Evolutionary conservation across 2,888 invertebrate genomes (phyloP), one percentile per base, ranked within the genome.

Genomic region (Scrobipalpa atriplicella): DNA sequence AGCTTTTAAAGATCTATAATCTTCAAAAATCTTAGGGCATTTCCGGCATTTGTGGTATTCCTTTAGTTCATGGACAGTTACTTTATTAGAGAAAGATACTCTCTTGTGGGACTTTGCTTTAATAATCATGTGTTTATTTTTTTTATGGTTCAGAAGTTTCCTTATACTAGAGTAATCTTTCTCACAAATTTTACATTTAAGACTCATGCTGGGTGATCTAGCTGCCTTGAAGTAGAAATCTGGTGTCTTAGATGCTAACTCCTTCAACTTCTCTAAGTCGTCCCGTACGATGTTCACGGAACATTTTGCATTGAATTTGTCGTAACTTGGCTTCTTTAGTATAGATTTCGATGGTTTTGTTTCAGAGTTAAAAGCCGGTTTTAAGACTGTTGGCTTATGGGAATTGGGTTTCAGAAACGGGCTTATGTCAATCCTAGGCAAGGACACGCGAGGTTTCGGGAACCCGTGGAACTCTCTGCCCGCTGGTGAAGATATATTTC

Each of bases 41-140:
- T 91, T 92, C 19, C 88, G 78, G 69, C 92, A 92, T 67, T 84
- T 83, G 54, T 90, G 87, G 66, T 90, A 89, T 66, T 88, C 85
- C 60, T 78, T 82, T 0, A 90, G 77, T 69, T 89, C 86, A 3
- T 92, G 90, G 1, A 92, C 74, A n/a, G 84, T 86, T 0, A 91
- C 82, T 6, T 86, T 79, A 9, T 91, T 88, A 0, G 90, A 89
- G 70, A 92, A 92, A 0, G 90, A 89, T 0, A 92, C 92, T 1
- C 81, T 76, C 60, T 91, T 92, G 60, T 77, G 84, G 0, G 84
- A 74, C 63, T 87, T 89, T 3, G 67, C 71, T 13, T 80, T 66
- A 0, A 86, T 76, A 10, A 90, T 79, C 74, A 85, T 84, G 66
- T 92, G 92, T 47, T 90, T 90, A 5, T 85, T 88, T 39, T 79